phyloP scores from a whole-genome alignment of 2,888 invertebrate species.

The Pollenia labialis region DNA sequence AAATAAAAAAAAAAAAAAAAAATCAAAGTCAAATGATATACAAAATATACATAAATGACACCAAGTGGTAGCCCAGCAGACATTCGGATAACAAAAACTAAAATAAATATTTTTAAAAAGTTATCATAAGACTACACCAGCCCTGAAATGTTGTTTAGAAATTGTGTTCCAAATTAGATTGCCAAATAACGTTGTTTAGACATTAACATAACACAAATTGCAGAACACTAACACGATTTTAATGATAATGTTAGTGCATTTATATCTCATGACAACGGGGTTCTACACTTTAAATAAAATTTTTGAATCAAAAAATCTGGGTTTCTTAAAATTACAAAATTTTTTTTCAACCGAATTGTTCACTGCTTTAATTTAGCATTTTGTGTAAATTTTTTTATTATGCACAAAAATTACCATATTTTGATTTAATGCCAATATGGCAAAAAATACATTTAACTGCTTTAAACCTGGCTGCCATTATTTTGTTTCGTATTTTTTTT shows the following conservation, averaged over 20 bases:
- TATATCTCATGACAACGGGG: not conserved
- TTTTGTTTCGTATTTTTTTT: not conserved
- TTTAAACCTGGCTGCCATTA: conserved; percentile 45
- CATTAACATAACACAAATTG: too few species aligned
- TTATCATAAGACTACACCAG: too few species aligned
- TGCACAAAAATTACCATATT: conserved; percentile 71
- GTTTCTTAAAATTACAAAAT: too few species aligned
- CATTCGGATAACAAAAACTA: not conserved
- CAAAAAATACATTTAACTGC: conserved; percentile 52
- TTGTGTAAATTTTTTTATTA: conserved; percentile 36
- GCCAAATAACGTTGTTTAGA: too few species aligned
- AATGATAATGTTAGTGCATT: not conserved
- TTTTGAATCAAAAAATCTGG: too few species aligned
- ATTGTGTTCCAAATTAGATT: too few species aligned
- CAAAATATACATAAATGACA: conserved; percentile 14
- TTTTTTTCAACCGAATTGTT: not conserved
- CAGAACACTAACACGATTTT: not conserved
- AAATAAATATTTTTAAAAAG: not conserved
- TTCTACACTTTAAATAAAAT: too few species aligned
- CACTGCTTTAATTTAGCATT: conserved; percentile 20
- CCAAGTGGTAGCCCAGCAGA: conserved; percentile 30
- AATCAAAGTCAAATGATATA: conserved; percentile 22
- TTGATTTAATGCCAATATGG: conserved; percentile 70
- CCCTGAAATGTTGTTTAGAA: too few species aligned
- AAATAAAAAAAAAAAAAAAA: conserved; percentile 10